Percentiles rank a stretch among this genome's conserved stretches.
Conservation (phyloP, 2,797 vertebrate species). For the Rhyacichthys aspro region DNA sequence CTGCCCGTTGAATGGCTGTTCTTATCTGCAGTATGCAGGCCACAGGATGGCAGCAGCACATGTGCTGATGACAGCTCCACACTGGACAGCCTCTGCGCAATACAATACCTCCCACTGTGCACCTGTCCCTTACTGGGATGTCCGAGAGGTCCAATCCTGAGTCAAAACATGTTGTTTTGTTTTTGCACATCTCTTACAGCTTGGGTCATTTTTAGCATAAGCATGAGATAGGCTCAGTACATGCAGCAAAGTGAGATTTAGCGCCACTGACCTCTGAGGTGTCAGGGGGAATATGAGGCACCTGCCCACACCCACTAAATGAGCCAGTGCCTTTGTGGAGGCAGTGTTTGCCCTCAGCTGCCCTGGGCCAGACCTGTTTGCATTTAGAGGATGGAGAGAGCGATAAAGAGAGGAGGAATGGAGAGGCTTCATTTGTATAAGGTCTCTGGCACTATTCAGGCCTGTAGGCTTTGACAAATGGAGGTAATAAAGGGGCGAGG, state of each 20-base stretch:
- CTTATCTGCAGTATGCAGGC: conserved; percentile 69
- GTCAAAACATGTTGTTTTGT: conserved; percentile 19
- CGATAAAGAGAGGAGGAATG: conserved; percentile 67
- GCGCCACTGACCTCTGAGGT: conserved; percentile 42
- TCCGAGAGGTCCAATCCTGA: conserved; percentile 30
- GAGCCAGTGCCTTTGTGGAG: conserved; percentile 54
- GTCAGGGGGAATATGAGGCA: conserved; percentile 50
- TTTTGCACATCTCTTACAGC: conserved; percentile 7
- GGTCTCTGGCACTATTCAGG: conserved; percentile 79
- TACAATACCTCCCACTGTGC: conserved; percentile 71
- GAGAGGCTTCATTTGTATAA: conserved; percentile 82
- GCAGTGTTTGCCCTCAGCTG: conserved; percentile 68
- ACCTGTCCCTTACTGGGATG: conserved; percentile 60
- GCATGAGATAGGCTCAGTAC: conserved; percentile 17
- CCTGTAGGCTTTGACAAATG: conserved; percentile 79
- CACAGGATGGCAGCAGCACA: conserved; percentile 68
- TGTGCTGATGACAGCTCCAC: conserved; percentile 74
- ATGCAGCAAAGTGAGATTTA: conserved; percentile 36
- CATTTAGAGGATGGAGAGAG: conserved; percentile 63
- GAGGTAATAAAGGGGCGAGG: conserved; percentile 79
- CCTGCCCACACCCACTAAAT: conserved; percentile 40
- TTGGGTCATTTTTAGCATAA: neutral
- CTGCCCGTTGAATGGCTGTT: conserved; percentile 63
- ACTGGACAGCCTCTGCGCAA: conserved; percentile 50
- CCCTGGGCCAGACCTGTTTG: conserved; percentile 76